Conservation (phyloP, 2,113 vertebrate species). For the Chaetodon trifascialis region DNA sequence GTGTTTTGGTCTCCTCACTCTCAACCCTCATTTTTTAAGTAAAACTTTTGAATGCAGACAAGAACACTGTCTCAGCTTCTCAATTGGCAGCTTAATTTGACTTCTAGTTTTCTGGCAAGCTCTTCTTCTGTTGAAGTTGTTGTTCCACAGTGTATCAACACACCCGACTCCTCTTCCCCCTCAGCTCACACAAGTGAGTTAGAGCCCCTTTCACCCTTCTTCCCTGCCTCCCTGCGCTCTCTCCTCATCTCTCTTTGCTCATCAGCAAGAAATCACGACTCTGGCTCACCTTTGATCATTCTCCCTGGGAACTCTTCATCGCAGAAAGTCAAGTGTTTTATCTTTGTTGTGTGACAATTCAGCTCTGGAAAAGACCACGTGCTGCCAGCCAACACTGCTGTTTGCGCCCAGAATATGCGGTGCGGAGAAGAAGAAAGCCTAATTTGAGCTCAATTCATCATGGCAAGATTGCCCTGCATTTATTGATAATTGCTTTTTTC, state of each 20-base stretch:
- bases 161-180: slow-evolving; percentile 38
- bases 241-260: slow-evolving; percentile 49
- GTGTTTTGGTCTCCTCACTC: not conserved
- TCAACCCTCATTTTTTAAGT: not conserved
- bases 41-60: slow-evolving; percentile 17
- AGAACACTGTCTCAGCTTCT: slow-evolving; percentile 15
- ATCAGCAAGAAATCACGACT: slow-evolving; percentile 64
- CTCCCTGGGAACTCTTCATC: slow-evolving; percentile 66
- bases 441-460: slow-evolving; percentile 84
- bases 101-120: slow-evolving; percentile 54
- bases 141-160: slow-evolving; percentile 61
- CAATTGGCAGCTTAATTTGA: slow-evolving; percentile 39
- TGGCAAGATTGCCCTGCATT: slow-evolving; percentile 84
- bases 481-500: slow-evolving; percentile 89
- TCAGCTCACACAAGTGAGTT: slow-evolving; percentile 25
- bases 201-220: slow-evolving; percentile 14
- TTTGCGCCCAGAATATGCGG: slow-evolving; percentile 42
- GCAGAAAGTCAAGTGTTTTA: slow-evolving; percentile 75
- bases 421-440: slow-evolving; percentile 78
- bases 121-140: slow-evolving; percentile 65
- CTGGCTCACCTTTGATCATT: slow-evolving; percentile 80
- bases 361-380: slow-evolving; percentile 56
- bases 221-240: not conserved
- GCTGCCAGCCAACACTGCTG: slow-evolving; percentile 80
- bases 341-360: slow-evolving; percentile 81